Conservation (phyloP, 1,140 invertebrate species). For the Samia ricini region DNA sequence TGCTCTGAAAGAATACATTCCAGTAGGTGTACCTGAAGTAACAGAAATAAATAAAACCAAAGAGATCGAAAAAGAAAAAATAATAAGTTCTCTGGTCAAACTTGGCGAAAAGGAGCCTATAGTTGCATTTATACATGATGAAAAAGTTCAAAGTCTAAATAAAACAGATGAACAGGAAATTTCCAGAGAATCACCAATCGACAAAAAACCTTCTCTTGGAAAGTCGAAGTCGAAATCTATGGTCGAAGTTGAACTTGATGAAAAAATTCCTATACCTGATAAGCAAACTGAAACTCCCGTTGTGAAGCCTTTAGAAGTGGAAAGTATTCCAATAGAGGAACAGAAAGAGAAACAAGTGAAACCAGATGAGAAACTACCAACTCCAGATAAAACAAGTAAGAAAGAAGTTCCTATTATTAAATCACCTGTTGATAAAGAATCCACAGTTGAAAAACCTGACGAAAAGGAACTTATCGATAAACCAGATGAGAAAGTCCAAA, state of each 20-base stretch:
- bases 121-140: neutral
- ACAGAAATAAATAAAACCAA: conserved; percentile 35
- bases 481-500: neutral
- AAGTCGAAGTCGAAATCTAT: conserved; percentile 14
- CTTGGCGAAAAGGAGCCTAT: conserved; percentile 3
- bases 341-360: conserved; percentile 8
- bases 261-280: conserved; percentile 16
- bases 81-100: conserved; percentile 3
- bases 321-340: no score
- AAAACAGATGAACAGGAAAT: conserved; percentile 1
- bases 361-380: neutral
- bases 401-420: conserved; percentile 1
- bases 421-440: neutral
- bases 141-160: conserved; percentile 6
- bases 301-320: no score
- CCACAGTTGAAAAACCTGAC: neutral
- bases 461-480: neutral
- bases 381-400: conserved; percentile 13
- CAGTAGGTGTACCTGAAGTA: conserved; percentile 29
- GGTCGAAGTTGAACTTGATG: conserved; percentile 12
- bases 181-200: neutral
- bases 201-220: conserved; percentile 8
- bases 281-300: no score
- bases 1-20: conserved; percentile 23
- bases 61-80: conserved; percentile 26